phyloP scores from a whole-genome alignment of 37 sponge, comb jelly and placozoan genomes.

The Ephydatia muelleri region DNA sequence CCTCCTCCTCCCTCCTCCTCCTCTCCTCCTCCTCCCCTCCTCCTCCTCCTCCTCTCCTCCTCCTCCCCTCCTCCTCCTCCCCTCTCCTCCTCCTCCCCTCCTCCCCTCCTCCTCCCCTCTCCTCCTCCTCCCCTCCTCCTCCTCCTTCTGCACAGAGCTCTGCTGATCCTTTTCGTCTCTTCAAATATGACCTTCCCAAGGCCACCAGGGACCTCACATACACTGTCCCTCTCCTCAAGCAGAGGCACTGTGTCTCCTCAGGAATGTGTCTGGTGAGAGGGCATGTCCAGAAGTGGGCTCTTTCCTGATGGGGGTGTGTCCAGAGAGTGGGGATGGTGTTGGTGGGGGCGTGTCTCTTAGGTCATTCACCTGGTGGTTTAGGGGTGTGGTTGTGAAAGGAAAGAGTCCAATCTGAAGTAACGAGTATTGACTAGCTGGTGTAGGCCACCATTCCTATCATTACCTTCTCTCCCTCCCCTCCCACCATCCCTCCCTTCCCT shows the following conservation, averaged over 20 bases:
- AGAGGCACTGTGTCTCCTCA: conserved; percentile 81
- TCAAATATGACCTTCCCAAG: conserved; percentile 84
- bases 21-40: too few species aligned
- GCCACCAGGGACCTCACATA: conserved; percentile 20
- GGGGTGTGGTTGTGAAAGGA: too few species aligned
- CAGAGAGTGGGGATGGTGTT: background rate
- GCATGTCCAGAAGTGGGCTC: background rate
- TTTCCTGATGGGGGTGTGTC: background rate
- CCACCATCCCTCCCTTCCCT: too few species aligned
- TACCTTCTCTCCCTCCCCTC: too few species aligned
- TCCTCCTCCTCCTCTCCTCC: background rate
- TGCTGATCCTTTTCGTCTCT: conserved; percentile 76
- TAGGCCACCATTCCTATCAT: too few species aligned
- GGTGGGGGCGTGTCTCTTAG: too few species aligned
- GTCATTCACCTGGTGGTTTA: too few species aligned
- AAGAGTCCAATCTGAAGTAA: too few species aligned
- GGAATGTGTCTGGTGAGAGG: conserved; percentile 87
- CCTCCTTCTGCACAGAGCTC: conserved; percentile 23
- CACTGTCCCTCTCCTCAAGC: conserved; percentile 19
- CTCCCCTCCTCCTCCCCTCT: background rate
- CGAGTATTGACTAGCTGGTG: too few species aligned
- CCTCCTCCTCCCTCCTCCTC: background rate
- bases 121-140: too few species aligned
- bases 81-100: background rate
- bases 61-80: background rate